Base-by-base conservation (phyloP, 1,140 invertebrate genomes). In the Wasmannia auropunctata region DNA sequence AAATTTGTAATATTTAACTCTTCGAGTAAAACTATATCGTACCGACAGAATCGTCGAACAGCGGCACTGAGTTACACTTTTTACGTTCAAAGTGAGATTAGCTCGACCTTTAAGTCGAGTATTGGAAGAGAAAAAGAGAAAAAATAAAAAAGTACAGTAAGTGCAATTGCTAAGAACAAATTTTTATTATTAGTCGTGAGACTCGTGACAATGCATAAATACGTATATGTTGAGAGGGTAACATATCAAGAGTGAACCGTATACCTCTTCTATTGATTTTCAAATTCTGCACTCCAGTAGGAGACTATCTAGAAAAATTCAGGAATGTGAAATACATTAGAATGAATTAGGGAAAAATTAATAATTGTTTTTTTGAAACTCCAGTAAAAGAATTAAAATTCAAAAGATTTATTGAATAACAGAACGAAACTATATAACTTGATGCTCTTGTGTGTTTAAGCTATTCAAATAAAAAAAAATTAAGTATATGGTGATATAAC, bases 381-480 rank as follows among this genome's bases (percentile, higher is more conserved):
- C 22, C 1, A 79, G 51, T 49, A 51, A 86, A 86, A 43, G 8
- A 67, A 46, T 46, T 46, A 51, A 31, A 77, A 60, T 79, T 65
- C 54, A 28, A 49, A 22, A 28, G 11, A 77, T 89, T 91, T 91
- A 89, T 87, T 87, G n/a, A 56, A 72, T 63, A 89, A 88, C 70
- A 86, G 58, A 91, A 81, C 14, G 28, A 83, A 89, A 87, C 49
- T 5, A 86, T 74, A 54, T 43, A 83, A 81, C 67, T 25, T 74
- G 34, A 54, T 40, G 6, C 10, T 83, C n/a, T 34, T 2, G n/a
- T n/a, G 7, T 3, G 10, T 28, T 0, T 19, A 37, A 28, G 37
- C 25, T 62, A 56, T 83, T 75, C 46, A 74, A 91, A 91, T 87
- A 79, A 84, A 90, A 89, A 90, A 88, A 51, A 77, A 43, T 54